Percentiles rank a stretch among this genome's conserved stretches.
Conservation (phyloP, 2,797 vertebrate species). For the Tiaroga cobitis region DNA sequence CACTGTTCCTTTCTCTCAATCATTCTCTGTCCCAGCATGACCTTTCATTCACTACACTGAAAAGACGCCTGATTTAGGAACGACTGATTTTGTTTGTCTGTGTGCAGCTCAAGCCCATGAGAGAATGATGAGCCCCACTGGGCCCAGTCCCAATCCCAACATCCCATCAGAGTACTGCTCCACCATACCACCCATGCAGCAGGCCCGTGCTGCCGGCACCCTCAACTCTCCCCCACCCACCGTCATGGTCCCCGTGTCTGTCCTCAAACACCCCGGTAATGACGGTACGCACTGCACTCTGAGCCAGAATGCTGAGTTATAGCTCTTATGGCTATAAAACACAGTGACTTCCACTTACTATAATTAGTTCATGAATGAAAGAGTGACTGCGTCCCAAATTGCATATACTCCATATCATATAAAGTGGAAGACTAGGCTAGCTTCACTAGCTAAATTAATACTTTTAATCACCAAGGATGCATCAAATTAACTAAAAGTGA, state of each 20-base stretch:
- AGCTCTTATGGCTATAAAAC: constrained; percentile 7
- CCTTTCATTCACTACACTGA: constrained; percentile 8
- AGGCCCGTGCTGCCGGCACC: constrained; percentile 78
- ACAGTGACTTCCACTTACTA: constrained; percentile 6
- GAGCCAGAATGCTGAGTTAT: constrained; percentile 13
- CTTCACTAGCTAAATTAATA: background rate
- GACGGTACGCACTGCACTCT: constrained; percentile 78
- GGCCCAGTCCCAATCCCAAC: constrained; percentile 84
- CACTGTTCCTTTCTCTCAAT: constrained; percentile 7
- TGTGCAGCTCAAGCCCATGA: constrained; percentile 88
- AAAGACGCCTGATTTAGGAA: constrained; percentile 6
- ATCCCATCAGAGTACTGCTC: constrained; percentile 83
- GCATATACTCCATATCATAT: background rate
- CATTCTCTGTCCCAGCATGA: constrained; percentile 11
- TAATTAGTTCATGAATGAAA: background rate
- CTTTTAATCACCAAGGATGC: background rate
- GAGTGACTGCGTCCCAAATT: background rate
- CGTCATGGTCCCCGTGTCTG: constrained; percentile 84
- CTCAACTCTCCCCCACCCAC: constrained; percentile 84
- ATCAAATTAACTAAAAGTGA: background rate
- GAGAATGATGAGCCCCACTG: constrained; percentile 94
- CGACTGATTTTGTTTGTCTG: constrained; percentile 27
- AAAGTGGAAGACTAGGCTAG: background rate
- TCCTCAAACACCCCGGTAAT: constrained; percentile 86
- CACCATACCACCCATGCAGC: constrained; percentile 82